These are phyloP conservation scores for Apostichopus japonicus DNA, from an alignment of 35 echinoderm and acorn worm genomes.

Conservation along the genomic window DNA sequence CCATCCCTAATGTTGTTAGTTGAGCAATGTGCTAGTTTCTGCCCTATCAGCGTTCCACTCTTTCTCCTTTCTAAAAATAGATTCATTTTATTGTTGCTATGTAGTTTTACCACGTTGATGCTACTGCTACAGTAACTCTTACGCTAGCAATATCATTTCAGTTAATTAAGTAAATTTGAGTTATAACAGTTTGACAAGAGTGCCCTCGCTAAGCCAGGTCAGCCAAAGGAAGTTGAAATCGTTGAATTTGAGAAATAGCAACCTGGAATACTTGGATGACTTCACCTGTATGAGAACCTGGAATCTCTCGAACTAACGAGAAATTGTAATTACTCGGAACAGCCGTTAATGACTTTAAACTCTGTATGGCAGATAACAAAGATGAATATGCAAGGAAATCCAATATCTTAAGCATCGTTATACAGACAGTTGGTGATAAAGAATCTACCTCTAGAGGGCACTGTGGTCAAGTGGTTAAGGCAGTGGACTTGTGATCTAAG, in stretches of 20 bases:
- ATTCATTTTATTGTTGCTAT: no score
- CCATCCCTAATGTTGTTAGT: no score
- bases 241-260: slow-evolving; percentile 79
- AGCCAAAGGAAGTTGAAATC: slow-evolving; percentile 66
- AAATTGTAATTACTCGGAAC: slow-evolving; percentile 75
- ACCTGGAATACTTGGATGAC: slow-evolving; percentile 85
- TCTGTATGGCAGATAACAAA: slow-evolving; percentile 38
- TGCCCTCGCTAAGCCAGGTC: slow-evolving; percentile 66
- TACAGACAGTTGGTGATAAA: slow-evolving; percentile 59
- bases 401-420: slow-evolving; percentile 55
- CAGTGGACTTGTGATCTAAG: no score
- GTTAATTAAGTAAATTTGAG: slow-evolving; percentile 65
- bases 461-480: no score
- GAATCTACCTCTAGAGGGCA: no score
- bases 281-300: slow-evolving; percentile 68
- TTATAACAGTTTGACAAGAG: slow-evolving; percentile 76
- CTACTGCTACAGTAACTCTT: no score
- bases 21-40: no score
- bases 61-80: no score
- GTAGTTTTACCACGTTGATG: no score
- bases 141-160: no score
- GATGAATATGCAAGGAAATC: slow-evolving; percentile 74
- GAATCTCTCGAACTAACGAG: slow-evolving; percentile 72
- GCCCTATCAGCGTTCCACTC: no score
- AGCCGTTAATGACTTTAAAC: slow-evolving; percentile 61